Conservation (phyloP, 2,797 vertebrate genomes). For the Aselliscus stoliczkanus region DNA sequence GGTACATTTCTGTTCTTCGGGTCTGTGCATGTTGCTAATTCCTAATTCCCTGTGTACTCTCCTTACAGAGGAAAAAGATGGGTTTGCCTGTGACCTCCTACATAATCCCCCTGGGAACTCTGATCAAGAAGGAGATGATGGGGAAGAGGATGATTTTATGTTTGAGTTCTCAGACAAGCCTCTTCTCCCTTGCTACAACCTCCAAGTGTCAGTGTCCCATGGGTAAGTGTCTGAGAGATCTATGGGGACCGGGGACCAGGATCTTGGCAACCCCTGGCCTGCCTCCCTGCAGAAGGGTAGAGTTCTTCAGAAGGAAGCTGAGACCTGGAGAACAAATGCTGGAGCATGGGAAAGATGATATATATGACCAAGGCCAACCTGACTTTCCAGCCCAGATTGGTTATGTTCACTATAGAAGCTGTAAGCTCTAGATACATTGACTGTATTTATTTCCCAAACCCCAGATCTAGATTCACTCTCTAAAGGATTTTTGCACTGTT, state of each 20-base stretch:
- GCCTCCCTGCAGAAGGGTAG: not conserved
- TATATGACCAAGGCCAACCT: not conserved
- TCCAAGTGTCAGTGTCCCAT: conserved; percentile 94
- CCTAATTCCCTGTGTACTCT: conserved; percentile 2
- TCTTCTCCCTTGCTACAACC: conserved; percentile 93
- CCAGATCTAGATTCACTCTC: not conserved
- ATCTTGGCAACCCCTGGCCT: conserved; percentile 6
- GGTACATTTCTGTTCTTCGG: conserved; percentile 7
- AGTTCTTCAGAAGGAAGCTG: not conserved
- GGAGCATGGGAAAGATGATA: not conserved
- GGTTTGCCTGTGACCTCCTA: conserved; percentile 91
- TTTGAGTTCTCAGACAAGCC: conserved; percentile 97
- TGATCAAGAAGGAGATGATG: conserved; percentile 87
- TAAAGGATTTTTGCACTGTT: not conserved
- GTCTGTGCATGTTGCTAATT: not conserved
- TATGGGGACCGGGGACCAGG: not conserved
- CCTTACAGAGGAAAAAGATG: conserved; percentile 91
- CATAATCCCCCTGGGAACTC: conserved; percentile 88
- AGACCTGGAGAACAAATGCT: not conserved
- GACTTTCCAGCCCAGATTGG: not conserved
- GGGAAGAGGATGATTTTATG: conserved; percentile 91
- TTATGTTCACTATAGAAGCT: not conserved
- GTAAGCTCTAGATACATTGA: not conserved
- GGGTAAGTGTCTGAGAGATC: conserved; percentile 87
- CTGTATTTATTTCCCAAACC: not conserved